Percentiles rank a stretch among this genome's conserved stretches.
These are phyloP conservation scores for Acanthochromis polyacanthus DNA, from an alignment of 2,113 vertebrate species.

Conservation along the genomic window DNA sequence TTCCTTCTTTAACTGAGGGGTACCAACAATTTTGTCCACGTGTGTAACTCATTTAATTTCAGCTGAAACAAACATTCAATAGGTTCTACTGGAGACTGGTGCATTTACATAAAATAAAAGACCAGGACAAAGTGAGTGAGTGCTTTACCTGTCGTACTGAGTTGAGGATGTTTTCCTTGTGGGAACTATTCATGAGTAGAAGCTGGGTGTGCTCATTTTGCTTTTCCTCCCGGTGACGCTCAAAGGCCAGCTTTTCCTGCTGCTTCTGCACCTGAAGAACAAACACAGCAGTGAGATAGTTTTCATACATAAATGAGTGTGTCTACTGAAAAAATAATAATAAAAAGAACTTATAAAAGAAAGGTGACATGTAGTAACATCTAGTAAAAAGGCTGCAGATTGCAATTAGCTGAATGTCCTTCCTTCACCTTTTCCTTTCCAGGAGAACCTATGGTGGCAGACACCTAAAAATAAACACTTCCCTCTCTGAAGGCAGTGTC, in stretches of 20 bases:
- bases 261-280: conserved; percentile 88
- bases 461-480: no score
- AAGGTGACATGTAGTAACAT: no score
- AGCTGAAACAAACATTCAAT: no score
- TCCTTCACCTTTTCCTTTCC: no score
- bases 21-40: no score
- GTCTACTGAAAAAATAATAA: not conserved
- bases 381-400: no score
- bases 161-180: conserved; percentile 91
- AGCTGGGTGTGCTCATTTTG: conserved; percentile 91
- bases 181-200: conserved; percentile 85
- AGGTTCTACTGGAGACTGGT: no score
- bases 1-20: no score
- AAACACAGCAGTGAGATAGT: not conserved
- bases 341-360: not conserved
- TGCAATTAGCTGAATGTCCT: no score
- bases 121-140: not conserved
- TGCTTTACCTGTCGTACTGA: conserved; percentile 89
- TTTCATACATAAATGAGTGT: not conserved
- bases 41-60: no score
- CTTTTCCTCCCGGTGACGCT: conserved; percentile 86
- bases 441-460: no score
- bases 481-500: no score
- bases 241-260: conserved; percentile 93
- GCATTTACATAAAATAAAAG: not conserved